Conservation (phyloP, 1,140 invertebrate species). For the Acromyrmex charruanus region DNA sequence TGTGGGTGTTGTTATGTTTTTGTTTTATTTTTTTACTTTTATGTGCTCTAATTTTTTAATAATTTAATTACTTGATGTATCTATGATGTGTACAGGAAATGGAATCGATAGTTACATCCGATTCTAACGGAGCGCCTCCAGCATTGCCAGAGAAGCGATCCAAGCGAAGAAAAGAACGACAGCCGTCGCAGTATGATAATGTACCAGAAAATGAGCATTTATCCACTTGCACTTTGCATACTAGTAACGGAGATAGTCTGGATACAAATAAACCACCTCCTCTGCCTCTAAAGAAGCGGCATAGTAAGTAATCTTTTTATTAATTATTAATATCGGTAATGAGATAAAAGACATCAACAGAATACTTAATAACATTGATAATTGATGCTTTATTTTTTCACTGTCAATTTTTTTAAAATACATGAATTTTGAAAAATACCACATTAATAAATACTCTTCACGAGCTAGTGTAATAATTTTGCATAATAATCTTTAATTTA, state of each 20-base stretch:
- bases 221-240: conserved; percentile 87
- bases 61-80: conserved; percentile 1
- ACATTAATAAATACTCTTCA: conserved; percentile 9
- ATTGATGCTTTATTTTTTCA: neutral
- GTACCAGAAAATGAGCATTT: conserved; percentile 88
- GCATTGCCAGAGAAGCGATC: conserved; percentile 89
- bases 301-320: conserved; percentile 91
- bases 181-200: conserved; percentile 92
- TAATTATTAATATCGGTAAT: conserved; percentile 32
- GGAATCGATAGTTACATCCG: conserved; percentile 76
- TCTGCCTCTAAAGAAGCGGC: conserved; percentile 95
- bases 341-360: conserved; percentile 34
- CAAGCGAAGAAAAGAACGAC: conserved; percentile 87
- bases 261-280: conserved; percentile 93
- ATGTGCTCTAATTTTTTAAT: neutral
- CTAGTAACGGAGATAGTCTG: conserved; percentile 83
- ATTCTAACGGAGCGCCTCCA: conserved; percentile 87
- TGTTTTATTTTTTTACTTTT: conserved; percentile 25
- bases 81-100: conserved; percentile 76
- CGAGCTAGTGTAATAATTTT: neutral
- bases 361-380: neutral
- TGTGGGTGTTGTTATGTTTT: conserved; percentile 77
- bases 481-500: neutral
- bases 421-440: conserved; percentile 12
- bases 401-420: conserved; percentile 27